Evolutionary conservation across 1,140 invertebrate genomes (phyloP), one percentile per base, ranked within the genome.

Genomic region (Ceratina japonica): DNA sequence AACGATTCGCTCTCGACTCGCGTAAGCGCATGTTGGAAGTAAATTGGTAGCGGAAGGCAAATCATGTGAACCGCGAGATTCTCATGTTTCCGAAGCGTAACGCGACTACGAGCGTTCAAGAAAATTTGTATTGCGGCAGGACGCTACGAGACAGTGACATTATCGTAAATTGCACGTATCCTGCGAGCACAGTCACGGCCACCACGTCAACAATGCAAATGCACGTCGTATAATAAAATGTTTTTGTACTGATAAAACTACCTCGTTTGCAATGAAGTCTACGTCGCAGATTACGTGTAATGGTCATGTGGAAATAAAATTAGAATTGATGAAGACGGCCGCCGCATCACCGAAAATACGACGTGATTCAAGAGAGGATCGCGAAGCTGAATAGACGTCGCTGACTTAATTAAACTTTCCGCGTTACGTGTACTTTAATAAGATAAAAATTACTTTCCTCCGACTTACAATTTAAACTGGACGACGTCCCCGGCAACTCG

Each of bases 101-200:
- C 49, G 13, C 12, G 27, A 54, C 7, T 24, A 59, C 0, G 18
- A 58, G 64, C 31, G 56, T 4, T 58, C n/a, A 58, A 31, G 64
- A 59, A 63, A 64, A 66, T 56, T 79, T 49, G 69, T 72, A 44
- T 75, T 75, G 56, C 10, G 15, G 20, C 51, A 22, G 58, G 49
- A 63, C 22, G 12, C 37, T 31, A 24, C 22, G 63, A 69, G 49
- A 61, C 54, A 24, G 12, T 20, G 31, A 31, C 22, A 78, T 84
- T 78, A 84, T 52, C 74, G 20, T 20, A 85, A 85, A 84, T 84
- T 84, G 59, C 56, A 49, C 62, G 77, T 80, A 73, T 76, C 69
- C 72, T 49, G 52, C 68, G 77, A 75, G 69, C 16, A 3, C 51
- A 20, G 44, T 73, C 72, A 54, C 51, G 56, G 69, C 49, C 69